Conservation (phyloP, 2,797 vertebrate species). For the Diplodus sargus region DNA sequence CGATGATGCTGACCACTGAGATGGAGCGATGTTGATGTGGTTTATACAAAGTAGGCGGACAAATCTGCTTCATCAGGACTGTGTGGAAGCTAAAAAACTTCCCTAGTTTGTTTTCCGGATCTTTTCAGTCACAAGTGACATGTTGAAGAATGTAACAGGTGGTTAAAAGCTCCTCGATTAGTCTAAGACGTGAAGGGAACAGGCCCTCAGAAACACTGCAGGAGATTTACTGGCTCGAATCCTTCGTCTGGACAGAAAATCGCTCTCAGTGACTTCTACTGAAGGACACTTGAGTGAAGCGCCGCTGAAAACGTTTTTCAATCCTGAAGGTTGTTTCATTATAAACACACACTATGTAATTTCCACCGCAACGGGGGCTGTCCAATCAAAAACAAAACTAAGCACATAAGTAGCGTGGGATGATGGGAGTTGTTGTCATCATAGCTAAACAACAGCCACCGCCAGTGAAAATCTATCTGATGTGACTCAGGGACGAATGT, state of each 20-base stretch:
- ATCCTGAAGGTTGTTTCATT: too few species aligned
- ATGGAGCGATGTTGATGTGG: not conserved
- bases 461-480: too few species aligned
- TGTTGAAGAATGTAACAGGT: not conserved
- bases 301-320: too few species aligned
- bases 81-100: too few species aligned
- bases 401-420: too few species aligned
- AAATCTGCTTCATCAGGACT: not conserved
- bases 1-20: slow-evolving; percentile 31
- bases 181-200: not conserved
- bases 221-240: not conserved
- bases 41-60: not conserved
- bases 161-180: not conserved
- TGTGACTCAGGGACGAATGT: too few species aligned
- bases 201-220: not conserved
- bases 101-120: not conserved
- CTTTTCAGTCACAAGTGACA: not conserved
- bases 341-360: too few species aligned
- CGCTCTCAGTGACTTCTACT: not conserved
- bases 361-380: too few species aligned
- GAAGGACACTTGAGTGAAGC: not conserved
- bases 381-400: too few species aligned
- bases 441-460: too few species aligned
- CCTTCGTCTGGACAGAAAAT: not conserved
- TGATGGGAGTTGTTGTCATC: too few species aligned